Base-by-base conservation (phyloP, 2,113 vertebrate species). In the Craseonycteris thonglongyai region DNA sequence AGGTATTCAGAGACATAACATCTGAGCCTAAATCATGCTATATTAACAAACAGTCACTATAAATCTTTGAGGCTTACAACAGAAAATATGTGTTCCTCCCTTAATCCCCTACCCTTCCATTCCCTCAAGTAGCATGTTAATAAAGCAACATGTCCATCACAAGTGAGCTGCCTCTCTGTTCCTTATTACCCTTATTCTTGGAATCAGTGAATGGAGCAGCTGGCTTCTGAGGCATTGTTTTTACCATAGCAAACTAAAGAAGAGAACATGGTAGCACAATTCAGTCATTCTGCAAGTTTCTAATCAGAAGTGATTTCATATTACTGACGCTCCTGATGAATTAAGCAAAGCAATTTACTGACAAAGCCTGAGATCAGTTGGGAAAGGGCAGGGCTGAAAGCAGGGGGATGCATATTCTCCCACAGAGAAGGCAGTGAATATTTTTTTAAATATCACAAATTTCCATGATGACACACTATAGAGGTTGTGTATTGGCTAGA, bases 331-430 rank as follows among this genome's bases (percentile, higher is more conserved):
- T 74, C 54, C 71, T n/a, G 49, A 26, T n/a, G 35, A n/a, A 40
- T 47, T 40, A 71, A n/a, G 26, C n/a, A 63, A 72, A 63, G 65
- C 26, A 19, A 19, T 8, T 38, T 51, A 33, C 28, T 22, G 19
- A 35, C 59, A 82, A 35, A 61, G 10, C 9, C 19, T 51, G 9
- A n/a, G 56, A 26, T 51, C 13, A 42, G 45, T 26, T n/a, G 38
- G 7, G 51, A 11, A 21, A 2, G 3, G 21, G 14, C 19, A 47
- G 5, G 11, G 1, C 5, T 51, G 19, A 45, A 14, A 18, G 8
- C 11, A 12, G 19, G 15, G 75, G 22, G 13, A 56, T 35, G 6
- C 21, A 45, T 16, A 51, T n/a, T 35, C 13, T 30, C 35, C 11
- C 22, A 35, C 22, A 45, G 45, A 6, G 13, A 76, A 30, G 59